Evolutionary conservation across 1,140 invertebrate genomes (phyloP), one percentile per base, ranked within the genome.

Genomic region (Gonioctena quinquepunctata): DNA sequence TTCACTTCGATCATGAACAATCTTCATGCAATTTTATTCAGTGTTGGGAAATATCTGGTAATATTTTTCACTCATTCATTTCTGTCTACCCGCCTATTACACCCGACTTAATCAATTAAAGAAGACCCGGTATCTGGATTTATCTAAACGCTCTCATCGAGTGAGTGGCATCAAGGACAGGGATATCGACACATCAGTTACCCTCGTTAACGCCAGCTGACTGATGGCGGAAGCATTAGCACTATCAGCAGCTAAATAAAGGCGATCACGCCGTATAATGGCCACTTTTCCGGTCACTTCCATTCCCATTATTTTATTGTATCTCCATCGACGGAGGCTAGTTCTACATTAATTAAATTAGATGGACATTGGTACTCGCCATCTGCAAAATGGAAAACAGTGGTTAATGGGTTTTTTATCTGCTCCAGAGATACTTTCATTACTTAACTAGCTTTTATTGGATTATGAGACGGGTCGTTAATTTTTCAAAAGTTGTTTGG

Each of bases 151-250:
- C 48, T 69, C 67, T 57, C 54, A 57, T 57, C 54, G n/a, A 57
- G 54, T 57, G 19, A 57, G 11, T 25, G 64, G 71, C 69, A 57
- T 2, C 19, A 61, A 27, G 59, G 59, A 19, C 59, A 27, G 27
- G 3, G 13, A 18, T 75, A 78, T 79, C 77, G 77, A 77, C 76
- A 74, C 68, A 79, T 80, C 75, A 68, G 71, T 77, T 76, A 78
- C 78, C 77, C 77, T 81, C 80, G 78, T 81, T 80, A 81, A 77
- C 72, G 76, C 73, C 80, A 81, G 75, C 80, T 81, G 80, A 80
- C 80, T 81, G 79, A 81, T 81, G 78, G 76, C 78, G 78, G 78
- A 80, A 81, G 74, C 80, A 81, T 81, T 81, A 81, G 71, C 76
- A 73, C 78, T 79, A 81, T 77, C 77, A 72, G 74, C 73, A 63